Conservation (phyloP, 2,797 vertebrate genomes). For the Enteromius paludinosus region DNA sequence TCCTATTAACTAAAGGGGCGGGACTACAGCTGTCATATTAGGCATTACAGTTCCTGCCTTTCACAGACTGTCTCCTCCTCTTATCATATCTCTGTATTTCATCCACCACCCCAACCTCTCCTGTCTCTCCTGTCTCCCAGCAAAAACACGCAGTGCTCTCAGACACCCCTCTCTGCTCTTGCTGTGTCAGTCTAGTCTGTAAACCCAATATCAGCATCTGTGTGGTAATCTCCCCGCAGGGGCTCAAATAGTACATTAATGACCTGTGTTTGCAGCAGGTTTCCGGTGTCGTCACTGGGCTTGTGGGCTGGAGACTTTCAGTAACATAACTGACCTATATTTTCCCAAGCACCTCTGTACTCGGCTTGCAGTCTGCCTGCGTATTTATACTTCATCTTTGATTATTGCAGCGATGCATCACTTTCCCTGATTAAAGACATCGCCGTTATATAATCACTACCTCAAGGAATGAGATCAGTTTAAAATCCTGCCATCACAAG, state of each 20-base stretch:
- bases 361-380: neutral
- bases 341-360: slow-evolving; percentile 11
- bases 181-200: slow-evolving; percentile 20
- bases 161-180: slow-evolving; percentile 22
- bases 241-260: slow-evolving; percentile 23
- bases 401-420: neutral
- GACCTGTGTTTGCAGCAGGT: slow-evolving; percentile 13
- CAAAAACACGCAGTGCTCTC: slow-evolving; percentile 29
- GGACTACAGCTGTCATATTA: neutral
- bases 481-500: slow-evolving; percentile 8
- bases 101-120: slow-evolving; percentile 36
- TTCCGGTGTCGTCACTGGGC: slow-evolving; percentile 30
- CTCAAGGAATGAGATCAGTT: slow-evolving; percentile 18
- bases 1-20: neutral
- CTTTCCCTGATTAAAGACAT: slow-evolving; percentile 26
- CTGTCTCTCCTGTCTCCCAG: slow-evolving; percentile 39
- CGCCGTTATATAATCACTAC: slow-evolving; percentile 10
- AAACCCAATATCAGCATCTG: slow-evolving; percentile 31
- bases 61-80: neutral
- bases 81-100: slow-evolving; percentile 26
- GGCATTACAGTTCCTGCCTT: neutral
- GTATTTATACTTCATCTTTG: slow-evolving; percentile 11
- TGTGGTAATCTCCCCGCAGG: slow-evolving; percentile 22
- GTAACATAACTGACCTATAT: slow-evolving; percentile 37
- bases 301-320: slow-evolving; percentile 18